Base-by-base conservation (phyloP, 2,888 invertebrate species). In the Hydrotaea cyrtoneurina region DNA sequence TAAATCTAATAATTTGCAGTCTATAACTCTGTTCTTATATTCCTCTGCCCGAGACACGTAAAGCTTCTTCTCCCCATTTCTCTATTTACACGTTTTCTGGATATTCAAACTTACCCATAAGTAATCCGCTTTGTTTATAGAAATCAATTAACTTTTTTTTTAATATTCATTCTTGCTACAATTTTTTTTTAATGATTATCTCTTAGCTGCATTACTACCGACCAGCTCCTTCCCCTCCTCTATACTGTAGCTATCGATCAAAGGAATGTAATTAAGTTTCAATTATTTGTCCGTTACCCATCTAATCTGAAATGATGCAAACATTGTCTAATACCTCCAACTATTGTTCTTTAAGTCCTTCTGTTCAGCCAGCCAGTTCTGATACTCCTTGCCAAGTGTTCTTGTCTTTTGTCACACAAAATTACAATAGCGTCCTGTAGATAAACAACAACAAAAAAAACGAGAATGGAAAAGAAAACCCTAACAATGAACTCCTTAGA, bases 261-360 rank as follows among this genome's bases (percentile, higher is more conserved):
- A 72, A 55, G 73, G 31, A 57, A 64, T 43, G 31, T 77, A 77
- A 77, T 81, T 77, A 81, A 73, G 55, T 77, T 73, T 43, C 64
- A 77, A 81, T 77, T 80, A 76, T 76, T 31, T 53, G 26, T 66
- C 50, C 15, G 39, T 57, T 59, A 8, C 36, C 36, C n/a, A 26
- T 26, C 74, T 21, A 46, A 66, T 19, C 53, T 79, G 36, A 26
- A 23, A 62, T 23, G 39, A 55, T 10, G 7, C 43, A 73, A 55
- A 43, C 43, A 36, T 31, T 36, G 36, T 21, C 50, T 59, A 10
- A 46, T 55, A 59, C 19, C 10, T n/a, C 15, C 26, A 36, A 26
- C 66, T 39, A 66, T 77, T 77, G 76, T 77, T 66, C n/a, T 23
- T 59, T 59, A 23, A 23, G 26, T 15, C 15, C 23, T 59, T 50